These are phyloP conservation scores for Euura lappo DNA, from an alignment of 1,140 invertebrate species.

Conservation along the genomic window DNA sequence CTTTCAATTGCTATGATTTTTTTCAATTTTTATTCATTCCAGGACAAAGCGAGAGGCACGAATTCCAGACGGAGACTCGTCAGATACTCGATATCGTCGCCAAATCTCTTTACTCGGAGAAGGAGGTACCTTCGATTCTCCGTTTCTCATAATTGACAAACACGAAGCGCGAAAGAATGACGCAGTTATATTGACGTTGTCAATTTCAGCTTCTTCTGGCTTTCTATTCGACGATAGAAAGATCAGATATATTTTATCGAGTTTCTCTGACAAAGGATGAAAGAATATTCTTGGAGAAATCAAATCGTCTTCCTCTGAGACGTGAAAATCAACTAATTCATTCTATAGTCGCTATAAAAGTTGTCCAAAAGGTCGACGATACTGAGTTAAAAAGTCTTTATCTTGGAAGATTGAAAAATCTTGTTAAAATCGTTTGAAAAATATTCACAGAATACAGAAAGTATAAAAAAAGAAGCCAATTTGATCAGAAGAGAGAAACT, in stretches of 20 bases:
- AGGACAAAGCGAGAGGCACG: slow-evolving; percentile 67
- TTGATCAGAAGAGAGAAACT: too few species aligned
- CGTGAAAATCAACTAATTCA: too few species aligned
- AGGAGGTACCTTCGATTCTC: slow-evolving; percentile 74
- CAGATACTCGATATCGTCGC: slow-evolving; percentile 97
- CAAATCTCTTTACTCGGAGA: slow-evolving; percentile 95
- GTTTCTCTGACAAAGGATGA: not conserved
- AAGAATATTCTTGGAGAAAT: too few species aligned
- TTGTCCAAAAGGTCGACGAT: too few species aligned
- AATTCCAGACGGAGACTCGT: slow-evolving; percentile 96
- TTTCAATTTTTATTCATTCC: slow-evolving; percentile 25
- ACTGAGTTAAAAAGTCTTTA: too few species aligned
- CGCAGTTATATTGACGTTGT: not conserved
- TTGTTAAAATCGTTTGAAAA: too few species aligned
- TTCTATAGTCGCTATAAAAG: too few species aligned
- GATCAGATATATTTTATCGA: not conserved
- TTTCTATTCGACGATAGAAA: not conserved
- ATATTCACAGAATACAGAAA: too few species aligned
- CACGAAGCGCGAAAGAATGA: not conserved
- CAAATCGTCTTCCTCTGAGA: too few species aligned
- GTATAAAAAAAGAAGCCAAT: too few species aligned
- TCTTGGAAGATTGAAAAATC: too few species aligned
- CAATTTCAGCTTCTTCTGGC: not conserved
- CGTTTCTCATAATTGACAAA: slow-evolving; percentile 6
- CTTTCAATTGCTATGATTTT: not conserved